These are phyloP conservation scores for Melopsittacus undulatus DNA, from an alignment of 2,797 vertebrate genomes.

Conservation along the genomic window DNA sequence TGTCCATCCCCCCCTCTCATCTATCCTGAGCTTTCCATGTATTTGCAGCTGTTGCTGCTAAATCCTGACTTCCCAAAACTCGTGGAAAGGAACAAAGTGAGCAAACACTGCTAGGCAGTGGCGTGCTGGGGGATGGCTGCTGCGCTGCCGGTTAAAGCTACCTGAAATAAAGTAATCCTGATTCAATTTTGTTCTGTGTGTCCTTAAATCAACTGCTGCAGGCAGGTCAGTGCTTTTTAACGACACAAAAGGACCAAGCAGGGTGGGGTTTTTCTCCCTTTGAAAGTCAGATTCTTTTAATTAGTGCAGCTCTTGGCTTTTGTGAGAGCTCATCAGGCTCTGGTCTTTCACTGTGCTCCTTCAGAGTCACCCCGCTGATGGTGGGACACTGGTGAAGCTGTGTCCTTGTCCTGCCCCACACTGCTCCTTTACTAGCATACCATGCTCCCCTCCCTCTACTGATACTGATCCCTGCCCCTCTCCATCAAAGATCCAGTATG, in stretches of 20 bases:
- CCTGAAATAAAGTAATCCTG: background rate
- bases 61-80: background rate
- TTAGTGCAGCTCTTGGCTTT: background rate
- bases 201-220: background rate
- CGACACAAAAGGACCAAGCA: background rate
- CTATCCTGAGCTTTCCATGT: background rate
- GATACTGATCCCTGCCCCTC: rapidly evolving
- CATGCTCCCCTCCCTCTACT: rapidly evolving
- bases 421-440: background rate
- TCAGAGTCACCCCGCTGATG: background rate
- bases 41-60: background rate
- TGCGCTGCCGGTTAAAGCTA: background rate
- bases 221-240: background rate
- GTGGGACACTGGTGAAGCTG: background rate
- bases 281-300: background rate
- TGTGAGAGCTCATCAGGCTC: background rate
- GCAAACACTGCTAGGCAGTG: background rate
- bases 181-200: background rate
- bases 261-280: background rate
- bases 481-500: background rate
- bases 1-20: rapidly evolving
- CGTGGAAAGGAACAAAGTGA: background rate
- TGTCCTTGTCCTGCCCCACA: background rate
- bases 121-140: background rate
- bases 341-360: background rate